phyloP scores from a whole-genome alignment of 2,888 invertebrate genomes.

The Megalurothrips usitatus region DNA sequence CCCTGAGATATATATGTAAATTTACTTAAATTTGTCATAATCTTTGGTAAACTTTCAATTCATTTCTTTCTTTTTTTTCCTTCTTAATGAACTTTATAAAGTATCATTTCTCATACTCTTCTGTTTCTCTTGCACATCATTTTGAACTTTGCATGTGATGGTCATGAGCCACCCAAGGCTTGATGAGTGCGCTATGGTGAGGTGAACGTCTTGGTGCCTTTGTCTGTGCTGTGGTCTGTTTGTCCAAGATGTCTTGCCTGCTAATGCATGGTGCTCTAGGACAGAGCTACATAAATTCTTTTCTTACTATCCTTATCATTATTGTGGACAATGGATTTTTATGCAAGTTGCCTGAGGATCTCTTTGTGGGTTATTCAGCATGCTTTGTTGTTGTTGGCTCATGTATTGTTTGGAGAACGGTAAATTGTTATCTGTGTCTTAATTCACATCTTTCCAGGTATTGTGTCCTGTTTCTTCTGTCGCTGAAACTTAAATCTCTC shows the following conservation, averaged over 20 bases:
- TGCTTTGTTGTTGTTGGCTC: neutral
- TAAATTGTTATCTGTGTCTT: neutral
- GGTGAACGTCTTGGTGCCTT: neutral
- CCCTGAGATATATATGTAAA: no score
- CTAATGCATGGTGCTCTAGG: neutral
- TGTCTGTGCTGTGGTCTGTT: neutral
- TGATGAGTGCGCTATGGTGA: neutral
- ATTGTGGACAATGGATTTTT: neutral
- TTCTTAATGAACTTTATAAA: neutral
- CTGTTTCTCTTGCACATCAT: neutral
- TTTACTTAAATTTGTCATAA: no score
- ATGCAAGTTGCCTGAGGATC: neutral
- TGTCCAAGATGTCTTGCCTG: neutral
- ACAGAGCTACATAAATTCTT: no score
- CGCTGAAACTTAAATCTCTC: conserved; percentile 23
- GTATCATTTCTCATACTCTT: neutral
- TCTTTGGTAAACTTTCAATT: no score
- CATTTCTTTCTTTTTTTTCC: neutral
- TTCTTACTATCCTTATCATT: no score
- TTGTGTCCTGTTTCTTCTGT: conserved; percentile 29
- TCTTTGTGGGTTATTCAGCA: neutral
- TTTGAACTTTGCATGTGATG: neutral
- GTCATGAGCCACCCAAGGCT: neutral
- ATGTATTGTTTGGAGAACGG: neutral
- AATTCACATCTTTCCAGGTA: neutral